phyloP scores from a whole-genome alignment of 2,797 vertebrate genomes.

The Rallus crepitans region DNA sequence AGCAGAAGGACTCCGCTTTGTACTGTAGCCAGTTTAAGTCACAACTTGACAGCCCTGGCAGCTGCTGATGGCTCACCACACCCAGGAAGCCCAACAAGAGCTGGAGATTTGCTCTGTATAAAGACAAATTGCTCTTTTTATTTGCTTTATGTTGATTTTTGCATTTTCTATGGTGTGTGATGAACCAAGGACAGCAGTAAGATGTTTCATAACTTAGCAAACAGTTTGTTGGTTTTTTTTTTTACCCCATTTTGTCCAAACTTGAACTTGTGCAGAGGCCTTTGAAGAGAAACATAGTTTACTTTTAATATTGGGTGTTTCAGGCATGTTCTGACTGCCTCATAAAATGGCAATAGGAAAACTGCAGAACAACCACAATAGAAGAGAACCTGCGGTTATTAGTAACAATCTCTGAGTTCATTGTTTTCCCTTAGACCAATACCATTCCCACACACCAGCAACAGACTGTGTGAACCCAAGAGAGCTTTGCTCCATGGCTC shows the following conservation, averaged over 20 bases:
- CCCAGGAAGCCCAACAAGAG: not conserved
- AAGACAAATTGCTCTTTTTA: not conserved
- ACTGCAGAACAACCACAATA: not conserved
- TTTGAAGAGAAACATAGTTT: constrained; percentile 1
- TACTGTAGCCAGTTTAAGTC: not conserved
- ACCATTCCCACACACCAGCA: not conserved
- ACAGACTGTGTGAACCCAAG: not conserved
- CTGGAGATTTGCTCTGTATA: not conserved
- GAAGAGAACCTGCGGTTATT: not conserved
- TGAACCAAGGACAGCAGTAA: not conserved
- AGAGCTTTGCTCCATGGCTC: not conserved
- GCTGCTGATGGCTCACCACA: not conserved
- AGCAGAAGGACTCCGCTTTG: not conserved
- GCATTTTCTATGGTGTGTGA: not conserved
- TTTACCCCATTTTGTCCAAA: not conserved
- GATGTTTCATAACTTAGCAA: not conserved
- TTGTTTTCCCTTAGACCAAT: not conserved
- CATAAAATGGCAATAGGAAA: not conserved
- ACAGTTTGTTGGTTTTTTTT: not conserved
- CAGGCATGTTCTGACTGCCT: constrained; percentile 27
- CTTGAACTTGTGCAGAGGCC: not conserved
- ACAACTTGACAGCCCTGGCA: not conserved
- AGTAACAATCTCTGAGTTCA: not conserved
- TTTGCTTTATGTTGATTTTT: not conserved
- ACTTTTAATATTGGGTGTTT: constrained; percentile 20